A percentile compares a stretch with the other conserved stretches of the same genome.
phyloP scores from a whole-genome alignment of 2,113 vertebrate species.

The Ursus arctos region DNA sequence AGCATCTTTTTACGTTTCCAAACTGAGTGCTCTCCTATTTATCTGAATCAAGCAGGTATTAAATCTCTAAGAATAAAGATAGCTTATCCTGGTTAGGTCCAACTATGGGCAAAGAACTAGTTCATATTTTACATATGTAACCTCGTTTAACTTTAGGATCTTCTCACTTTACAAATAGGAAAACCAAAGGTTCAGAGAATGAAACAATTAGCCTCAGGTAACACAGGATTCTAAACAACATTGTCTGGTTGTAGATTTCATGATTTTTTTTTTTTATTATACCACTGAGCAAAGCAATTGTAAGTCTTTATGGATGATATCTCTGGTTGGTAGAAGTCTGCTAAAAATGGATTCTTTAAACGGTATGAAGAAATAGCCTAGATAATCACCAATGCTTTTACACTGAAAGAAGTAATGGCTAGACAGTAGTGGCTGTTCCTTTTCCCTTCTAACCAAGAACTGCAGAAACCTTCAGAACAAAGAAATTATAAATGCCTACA shows the following conservation, averaged over 20 bases:
- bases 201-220: not conserved
- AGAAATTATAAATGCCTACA: constrained; percentile 63
- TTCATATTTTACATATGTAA: not conserved
- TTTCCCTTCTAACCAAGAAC: constrained; percentile 45
- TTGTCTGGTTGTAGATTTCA: not conserved
- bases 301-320: not conserved
- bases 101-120: not conserved
- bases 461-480: constrained; percentile 66
- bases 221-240: not conserved
- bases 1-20: not conserved
- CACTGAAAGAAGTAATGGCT: constrained; percentile 50
- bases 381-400: constrained; percentile 53
- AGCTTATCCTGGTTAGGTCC: not conserved
- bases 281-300: not conserved
- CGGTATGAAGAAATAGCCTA: constrained; percentile 51
- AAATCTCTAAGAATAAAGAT: not conserved
- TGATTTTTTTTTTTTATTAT: not conserved
- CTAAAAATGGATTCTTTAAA: constrained; percentile 56
- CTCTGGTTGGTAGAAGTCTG: not conserved
- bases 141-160: not conserved
- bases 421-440: not conserved
- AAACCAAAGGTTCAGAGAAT: not conserved
- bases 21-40: not conserved
- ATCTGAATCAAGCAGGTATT: not conserved
- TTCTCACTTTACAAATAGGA: not conserved